Conservation (phyloP, 2,888 invertebrate genomes). For the Zygothrica quintamaculata region DNA sequence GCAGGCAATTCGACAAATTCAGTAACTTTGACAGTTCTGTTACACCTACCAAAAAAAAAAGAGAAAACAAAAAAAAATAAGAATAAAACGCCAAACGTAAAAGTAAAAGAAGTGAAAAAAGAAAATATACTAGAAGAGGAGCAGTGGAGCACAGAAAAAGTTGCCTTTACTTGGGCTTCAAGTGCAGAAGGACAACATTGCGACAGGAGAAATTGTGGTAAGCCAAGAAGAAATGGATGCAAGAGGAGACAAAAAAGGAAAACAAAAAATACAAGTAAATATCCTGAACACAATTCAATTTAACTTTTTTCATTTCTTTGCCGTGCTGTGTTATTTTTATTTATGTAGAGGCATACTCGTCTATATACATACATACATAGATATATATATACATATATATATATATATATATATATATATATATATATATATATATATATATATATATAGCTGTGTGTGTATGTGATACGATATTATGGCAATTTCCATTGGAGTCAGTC, state of each 20-base stretch:
- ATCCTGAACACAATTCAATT: slow-evolving; percentile 77
- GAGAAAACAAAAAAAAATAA: slow-evolving; percentile 5
- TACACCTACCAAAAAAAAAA: slow-evolving; percentile 52
- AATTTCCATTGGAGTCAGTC: slow-evolving; percentile 73
- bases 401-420: slow-evolving; percentile 50
- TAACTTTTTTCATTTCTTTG: slow-evolving; percentile 77
- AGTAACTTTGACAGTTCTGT: slow-evolving; percentile 69
- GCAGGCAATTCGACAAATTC: slow-evolving; percentile 54
- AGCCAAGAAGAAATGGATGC: slow-evolving; percentile 31
- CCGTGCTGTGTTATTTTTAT: slow-evolving; percentile 74
- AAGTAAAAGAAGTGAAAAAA: too few relatives aligned
- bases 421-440: slow-evolving; percentile 17
- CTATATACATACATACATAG: slow-evolving; percentile 23
- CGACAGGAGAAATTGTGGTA: slow-evolving; percentile 52
- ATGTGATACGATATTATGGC: slow-evolving; percentile 69
- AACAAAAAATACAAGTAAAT: slow-evolving; percentile 60
- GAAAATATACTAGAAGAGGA: slow-evolving; percentile 8
- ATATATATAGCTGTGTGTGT: slow-evolving; percentile 46
- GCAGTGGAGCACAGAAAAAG: slow-evolving; percentile 67
- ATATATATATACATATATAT: slow-evolving; percentile 23
- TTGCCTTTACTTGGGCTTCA: slow-evolving; percentile 63
- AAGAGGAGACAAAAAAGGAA: slow-evolving; percentile 10
- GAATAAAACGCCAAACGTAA: too few relatives aligned
- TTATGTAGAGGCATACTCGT: slow-evolving; percentile 65
- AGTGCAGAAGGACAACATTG: slow-evolving; percentile 57